Conservation (phyloP, 2,113 vertebrate genomes). For the Psettodes erumei region DNA sequence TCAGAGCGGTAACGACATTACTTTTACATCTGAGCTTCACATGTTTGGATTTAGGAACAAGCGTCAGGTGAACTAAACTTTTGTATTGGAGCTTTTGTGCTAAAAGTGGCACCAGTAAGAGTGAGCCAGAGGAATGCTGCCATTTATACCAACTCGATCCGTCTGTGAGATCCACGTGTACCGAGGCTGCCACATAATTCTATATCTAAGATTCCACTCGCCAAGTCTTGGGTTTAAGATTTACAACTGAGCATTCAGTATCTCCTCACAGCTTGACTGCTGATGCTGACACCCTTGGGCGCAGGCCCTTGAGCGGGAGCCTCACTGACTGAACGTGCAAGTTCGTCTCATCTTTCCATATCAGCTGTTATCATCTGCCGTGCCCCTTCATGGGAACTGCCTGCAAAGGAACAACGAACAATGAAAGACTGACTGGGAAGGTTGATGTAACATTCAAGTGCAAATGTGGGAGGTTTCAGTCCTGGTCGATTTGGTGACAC, state of each 20-base stretch:
- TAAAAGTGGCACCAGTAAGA: slow-evolving; percentile 30
- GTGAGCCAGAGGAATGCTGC: slow-evolving; percentile 29
- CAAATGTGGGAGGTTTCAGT: too few species aligned
- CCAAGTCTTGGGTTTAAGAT: neutral
- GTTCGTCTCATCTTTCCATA: slow-evolving; percentile 26
- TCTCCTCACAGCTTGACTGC: neutral
- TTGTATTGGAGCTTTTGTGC: neutral
- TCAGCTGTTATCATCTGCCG: slow-evolving; percentile 45
- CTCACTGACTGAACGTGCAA: neutral
- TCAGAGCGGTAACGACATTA: slow-evolving; percentile 8
- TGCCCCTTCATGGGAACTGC: slow-evolving; percentile 38
- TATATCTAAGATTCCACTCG: neutral
- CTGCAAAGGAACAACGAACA: neutral
- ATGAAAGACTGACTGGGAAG: neutral
- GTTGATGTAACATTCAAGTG: slow-evolving; percentile 5
- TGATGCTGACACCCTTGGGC: neutral
- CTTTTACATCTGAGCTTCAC: neutral
- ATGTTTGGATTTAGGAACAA: slow-evolving; percentile 18
- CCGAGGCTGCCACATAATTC: neutral
- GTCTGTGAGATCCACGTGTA: neutral
- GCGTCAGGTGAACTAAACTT: slow-evolving; percentile 11
- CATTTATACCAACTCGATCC: neutral
- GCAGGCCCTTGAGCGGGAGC: neutral
- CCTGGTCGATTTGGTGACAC: too few species aligned
- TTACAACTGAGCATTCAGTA: neutral